Evolutionary conservation across 2,888 invertebrate genomes (phyloP).

Genomic region (Amblyjoppa proteus): DNA sequence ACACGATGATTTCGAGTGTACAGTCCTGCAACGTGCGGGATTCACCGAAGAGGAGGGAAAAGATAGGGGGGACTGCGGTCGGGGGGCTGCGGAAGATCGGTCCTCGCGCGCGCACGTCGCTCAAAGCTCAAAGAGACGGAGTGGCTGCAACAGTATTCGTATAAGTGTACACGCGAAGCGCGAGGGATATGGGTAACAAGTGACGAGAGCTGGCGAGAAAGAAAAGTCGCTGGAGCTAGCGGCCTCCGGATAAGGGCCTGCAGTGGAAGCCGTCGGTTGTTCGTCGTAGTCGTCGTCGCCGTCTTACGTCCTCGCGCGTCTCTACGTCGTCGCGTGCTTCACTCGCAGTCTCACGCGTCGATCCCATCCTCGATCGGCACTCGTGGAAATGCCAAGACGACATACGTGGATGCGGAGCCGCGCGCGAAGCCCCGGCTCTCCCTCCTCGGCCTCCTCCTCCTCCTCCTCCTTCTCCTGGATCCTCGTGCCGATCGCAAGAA

Average conservation of each 20-base stretch:
- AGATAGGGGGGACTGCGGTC: constrained; percentile 4
- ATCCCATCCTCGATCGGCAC: constrained; percentile 25
- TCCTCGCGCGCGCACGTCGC: constrained; percentile 49
- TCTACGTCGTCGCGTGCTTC: constrained; percentile 53
- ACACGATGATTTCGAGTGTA: constrained; percentile 52
- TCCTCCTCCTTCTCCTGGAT: not conserved
- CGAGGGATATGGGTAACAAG: constrained; percentile 40
- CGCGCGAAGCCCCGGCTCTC: constrained; percentile 22
- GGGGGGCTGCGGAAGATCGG: constrained; percentile 3
- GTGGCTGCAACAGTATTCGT: constrained; percentile 51
- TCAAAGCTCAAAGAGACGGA: constrained; percentile 66
- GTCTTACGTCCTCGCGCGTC: constrained; percentile 59
- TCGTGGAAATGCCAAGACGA: constrained; percentile 60
- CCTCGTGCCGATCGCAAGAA: constrained; percentile 45
- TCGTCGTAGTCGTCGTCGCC: constrained; percentile 42
- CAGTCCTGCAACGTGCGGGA: not conserved
- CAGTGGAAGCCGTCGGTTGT: constrained; percentile 54
- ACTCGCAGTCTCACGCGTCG: constrained; percentile 53
- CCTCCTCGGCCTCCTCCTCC: not conserved
- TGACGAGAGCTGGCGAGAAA: constrained; percentile 61
- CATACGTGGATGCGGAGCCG: constrained; percentile 27
- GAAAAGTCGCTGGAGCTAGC: constrained; percentile 55
- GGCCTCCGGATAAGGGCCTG: constrained; percentile 66
- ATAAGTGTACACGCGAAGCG: constrained; percentile 48
- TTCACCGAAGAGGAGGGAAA: constrained; percentile 1